Evolutionary conservation across 1,140 invertebrate genomes (phyloP).

Genomic region (Euglossa dilemma): DNA sequence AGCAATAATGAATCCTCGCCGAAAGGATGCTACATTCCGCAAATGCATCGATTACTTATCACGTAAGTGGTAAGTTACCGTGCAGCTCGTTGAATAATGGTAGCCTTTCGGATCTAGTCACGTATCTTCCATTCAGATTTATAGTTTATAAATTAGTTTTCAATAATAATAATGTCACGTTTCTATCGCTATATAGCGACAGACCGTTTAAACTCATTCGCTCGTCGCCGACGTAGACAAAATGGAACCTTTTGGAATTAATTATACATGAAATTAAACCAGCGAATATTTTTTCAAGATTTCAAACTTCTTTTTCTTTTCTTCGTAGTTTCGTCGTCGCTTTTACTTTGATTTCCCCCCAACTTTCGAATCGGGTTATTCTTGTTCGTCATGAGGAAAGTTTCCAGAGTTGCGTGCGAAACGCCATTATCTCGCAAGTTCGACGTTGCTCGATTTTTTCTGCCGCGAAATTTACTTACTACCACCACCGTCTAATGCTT

Average conservation of each 20-base stretch:
- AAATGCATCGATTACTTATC: constrained; percentile 23
- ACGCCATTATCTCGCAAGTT: constrained; percentile 3
- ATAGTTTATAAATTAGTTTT: too few species aligned
- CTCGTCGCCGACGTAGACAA: too few species aligned
- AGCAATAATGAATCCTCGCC: not conserved
- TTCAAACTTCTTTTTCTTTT: too few species aligned
- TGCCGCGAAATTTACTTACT: constrained; percentile 9
- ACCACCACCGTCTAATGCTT: not conserved
- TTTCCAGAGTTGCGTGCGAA: not conserved
- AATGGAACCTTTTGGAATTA: not conserved
- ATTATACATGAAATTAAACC: too few species aligned
- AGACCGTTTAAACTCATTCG: too few species aligned
- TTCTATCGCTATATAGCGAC: too few species aligned
- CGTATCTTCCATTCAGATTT: too few species aligned
- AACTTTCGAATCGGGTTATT: not conserved
- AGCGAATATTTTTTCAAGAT: not conserved
- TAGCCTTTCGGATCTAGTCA: not conserved
- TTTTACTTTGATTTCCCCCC: not conserved
- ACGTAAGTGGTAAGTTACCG: constrained; percentile 25
- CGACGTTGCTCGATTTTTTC: constrained; percentile 10
- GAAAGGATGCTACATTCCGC: not conserved
- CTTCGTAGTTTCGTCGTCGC: not conserved
- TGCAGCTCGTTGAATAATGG: not conserved
- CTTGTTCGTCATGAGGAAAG: not conserved
- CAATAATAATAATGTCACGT: too few species aligned